Evolutionary conservation across 2,888 invertebrate genomes (phyloP).

Genomic region (Clistopyga incitator): DNA sequence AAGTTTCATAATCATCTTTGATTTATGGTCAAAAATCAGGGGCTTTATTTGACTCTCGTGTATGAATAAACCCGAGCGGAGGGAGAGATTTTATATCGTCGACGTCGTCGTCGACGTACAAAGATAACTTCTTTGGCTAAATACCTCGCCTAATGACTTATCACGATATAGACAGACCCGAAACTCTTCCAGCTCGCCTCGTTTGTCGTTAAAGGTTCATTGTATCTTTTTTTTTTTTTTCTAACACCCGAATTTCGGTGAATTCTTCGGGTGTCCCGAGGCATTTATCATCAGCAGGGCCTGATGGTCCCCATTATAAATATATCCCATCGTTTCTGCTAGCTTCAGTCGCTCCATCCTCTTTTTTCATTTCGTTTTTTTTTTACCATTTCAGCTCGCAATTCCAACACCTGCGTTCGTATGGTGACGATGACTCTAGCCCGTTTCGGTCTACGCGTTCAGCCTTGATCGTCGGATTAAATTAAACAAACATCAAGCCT

Average conservation of each 20-base stretch:
- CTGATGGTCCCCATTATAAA: constrained; percentile 33
- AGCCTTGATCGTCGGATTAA: constrained; percentile 64
- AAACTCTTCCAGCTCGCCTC: constrained; percentile 35
- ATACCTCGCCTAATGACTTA: constrained; percentile 76
- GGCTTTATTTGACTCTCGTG: constrained; percentile 73
- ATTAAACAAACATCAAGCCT: constrained; percentile 64
- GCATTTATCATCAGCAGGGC: constrained; percentile 69
- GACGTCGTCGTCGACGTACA: constrained; percentile 51
- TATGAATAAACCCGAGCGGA: constrained; percentile 53
- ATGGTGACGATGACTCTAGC: constrained; percentile 18
- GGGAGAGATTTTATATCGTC: constrained; percentile 47
- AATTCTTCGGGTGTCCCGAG: constrained; percentile 62
- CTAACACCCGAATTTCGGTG: constrained; percentile 42
- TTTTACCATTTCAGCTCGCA: constrained; percentile 20
- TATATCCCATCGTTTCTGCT: not conserved
- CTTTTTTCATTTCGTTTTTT: constrained; percentile 15
- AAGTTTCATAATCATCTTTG: constrained; percentile 77
- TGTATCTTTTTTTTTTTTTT: constrained; percentile 39
- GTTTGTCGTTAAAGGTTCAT: constrained; percentile 69
- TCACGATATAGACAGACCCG: constrained; percentile 69
- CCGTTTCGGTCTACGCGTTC: constrained; percentile 60
- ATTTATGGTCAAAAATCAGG: constrained; percentile 78
- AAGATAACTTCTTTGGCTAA: constrained; percentile 74
- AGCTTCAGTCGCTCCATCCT: not conserved
- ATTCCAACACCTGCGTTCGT: constrained; percentile 18